A percentile compares a stretch with the other conserved stretches of the same genome.
Evolutionary conservation across 2,113 vertebrate species (phyloP).

Genomic region (Uria aalge): DNA sequence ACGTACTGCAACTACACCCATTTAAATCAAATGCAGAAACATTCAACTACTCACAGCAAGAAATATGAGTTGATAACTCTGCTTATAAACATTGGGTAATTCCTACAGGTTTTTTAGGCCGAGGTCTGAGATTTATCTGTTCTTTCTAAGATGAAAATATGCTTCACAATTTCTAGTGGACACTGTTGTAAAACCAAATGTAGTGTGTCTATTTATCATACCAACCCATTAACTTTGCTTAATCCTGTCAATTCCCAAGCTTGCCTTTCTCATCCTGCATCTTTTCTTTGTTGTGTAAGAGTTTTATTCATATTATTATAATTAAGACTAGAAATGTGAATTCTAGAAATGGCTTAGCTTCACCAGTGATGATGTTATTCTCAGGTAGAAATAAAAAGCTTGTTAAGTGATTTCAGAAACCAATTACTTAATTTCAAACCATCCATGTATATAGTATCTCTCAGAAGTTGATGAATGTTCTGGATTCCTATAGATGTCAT

Average conservation of each 20-base stretch:
- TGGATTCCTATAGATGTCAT: neutral
- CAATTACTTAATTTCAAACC: neutral
- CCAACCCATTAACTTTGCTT: neutral
- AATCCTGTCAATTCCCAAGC: neutral
- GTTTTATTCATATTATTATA: neutral
- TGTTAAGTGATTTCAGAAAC: neutral
- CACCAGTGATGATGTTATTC: neutral
- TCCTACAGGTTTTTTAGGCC: neutral
- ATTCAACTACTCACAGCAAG: neutral
- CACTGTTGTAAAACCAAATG: neutral
- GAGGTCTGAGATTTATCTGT: neutral
- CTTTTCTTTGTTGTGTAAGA: neutral
- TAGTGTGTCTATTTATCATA: neutral
- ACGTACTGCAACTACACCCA: neutral
- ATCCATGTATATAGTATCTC: neutral
- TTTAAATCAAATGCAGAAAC: neutral
- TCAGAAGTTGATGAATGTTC: neutral
- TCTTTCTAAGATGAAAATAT: neutral
- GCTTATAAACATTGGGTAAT: neutral
- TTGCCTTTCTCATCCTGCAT: neutral
- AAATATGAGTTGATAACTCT: neutral
- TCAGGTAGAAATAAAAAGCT: neutral
- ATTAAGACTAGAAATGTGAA: neutral
- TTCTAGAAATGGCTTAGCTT: neutral
- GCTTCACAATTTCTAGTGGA: neutral